Conservation (phyloP, 2,113 vertebrate species). For the Cebidichthys violaceus region DNA sequence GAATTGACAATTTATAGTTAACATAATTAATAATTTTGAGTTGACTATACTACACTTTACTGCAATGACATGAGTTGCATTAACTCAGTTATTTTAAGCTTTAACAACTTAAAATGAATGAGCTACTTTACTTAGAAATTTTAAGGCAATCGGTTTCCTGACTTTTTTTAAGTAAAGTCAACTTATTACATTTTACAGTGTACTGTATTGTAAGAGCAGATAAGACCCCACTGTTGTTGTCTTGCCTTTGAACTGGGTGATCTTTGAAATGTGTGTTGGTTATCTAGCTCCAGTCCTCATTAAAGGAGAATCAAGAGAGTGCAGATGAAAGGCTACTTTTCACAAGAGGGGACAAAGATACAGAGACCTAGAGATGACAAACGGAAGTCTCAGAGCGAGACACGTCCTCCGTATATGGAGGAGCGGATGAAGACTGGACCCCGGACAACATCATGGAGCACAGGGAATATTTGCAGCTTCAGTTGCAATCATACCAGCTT, state of each 20-base stretch:
- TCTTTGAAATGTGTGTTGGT: neutral
- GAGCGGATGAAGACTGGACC: neutral
- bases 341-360: slow-evolving; percentile 20
- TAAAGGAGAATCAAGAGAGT: slow-evolving; percentile 33
- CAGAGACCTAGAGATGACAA: slow-evolving; percentile 17
- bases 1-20: too few relatives aligned
- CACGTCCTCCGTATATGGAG: slow-evolving; percentile 1
- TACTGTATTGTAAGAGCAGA: slow-evolving; percentile 8
- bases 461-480: neutral
- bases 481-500: neutral
- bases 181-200: too few relatives aligned
- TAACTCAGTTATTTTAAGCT: too few relatives aligned
- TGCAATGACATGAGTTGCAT: too few relatives aligned
- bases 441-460: slow-evolving; percentile 3
- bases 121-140: too few relatives aligned
- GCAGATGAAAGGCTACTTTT: slow-evolving; percentile 45
- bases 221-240: neutral
- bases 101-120: too few relatives aligned
- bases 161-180: too few relatives aligned
- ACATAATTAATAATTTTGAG: too few relatives aligned
- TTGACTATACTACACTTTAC: too few relatives aligned
- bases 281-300: slow-evolving; percentile 35
- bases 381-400: slow-evolving; percentile 6
- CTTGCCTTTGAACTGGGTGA: slow-evolving; percentile 13
- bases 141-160: too few relatives aligned